These are phyloP conservation scores for Sandelia bainsii DNA, from an alignment of 2,797 vertebrate species.

Conservation along the genomic window DNA sequence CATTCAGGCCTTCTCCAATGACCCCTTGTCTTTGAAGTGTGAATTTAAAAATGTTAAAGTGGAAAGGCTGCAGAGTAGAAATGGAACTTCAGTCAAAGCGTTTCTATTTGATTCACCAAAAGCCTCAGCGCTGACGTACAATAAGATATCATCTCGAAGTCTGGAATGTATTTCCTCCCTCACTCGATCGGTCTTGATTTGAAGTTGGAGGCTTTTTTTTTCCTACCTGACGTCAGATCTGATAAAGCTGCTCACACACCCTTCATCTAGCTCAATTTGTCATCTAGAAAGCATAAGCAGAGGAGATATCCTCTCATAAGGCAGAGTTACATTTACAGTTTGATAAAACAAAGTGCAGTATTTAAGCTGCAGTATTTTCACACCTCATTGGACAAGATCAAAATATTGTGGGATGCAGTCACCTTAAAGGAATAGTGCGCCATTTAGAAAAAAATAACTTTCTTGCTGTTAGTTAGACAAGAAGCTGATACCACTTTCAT, in stretches of 20 bases:
- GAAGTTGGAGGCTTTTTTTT: slow-evolving; percentile 56
- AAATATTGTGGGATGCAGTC: slow-evolving; percentile 24
- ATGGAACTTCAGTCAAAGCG: slow-evolving; percentile 70
- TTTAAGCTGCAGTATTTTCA: slow-evolving; percentile 52
- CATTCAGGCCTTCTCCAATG: slow-evolving; percentile 57
- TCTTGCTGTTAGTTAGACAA: slow-evolving; percentile 2
- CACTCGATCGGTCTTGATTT: slow-evolving; percentile 71
- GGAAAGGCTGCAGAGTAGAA: slow-evolving; percentile 48
- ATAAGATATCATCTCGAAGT: slow-evolving; percentile 71
- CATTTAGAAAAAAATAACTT: slow-evolving; percentile 4
- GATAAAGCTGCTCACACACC: slow-evolving; percentile 69
- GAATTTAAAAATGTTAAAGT: slow-evolving; percentile 58
- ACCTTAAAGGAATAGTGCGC: slow-evolving; percentile 6
- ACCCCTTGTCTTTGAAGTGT: slow-evolving; percentile 72
- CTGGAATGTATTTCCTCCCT: slow-evolving; percentile 77
- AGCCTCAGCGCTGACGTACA: slow-evolving; percentile 59
- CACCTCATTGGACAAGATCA: slow-evolving; percentile 44
- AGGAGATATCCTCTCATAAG: slow-evolving; percentile 49
- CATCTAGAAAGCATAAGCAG: slow-evolving; percentile 46
- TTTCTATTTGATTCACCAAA: slow-evolving; percentile 68
- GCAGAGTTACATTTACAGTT: slow-evolving; percentile 26
- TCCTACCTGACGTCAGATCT: slow-evolving; percentile 75
- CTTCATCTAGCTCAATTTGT: slow-evolving; percentile 67
- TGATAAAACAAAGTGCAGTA: slow-evolving; percentile 37
- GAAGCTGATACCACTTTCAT: not conserved